Conservation (phyloP, 2,888 invertebrate species). For the Rhynchonema sp. region DNA sequence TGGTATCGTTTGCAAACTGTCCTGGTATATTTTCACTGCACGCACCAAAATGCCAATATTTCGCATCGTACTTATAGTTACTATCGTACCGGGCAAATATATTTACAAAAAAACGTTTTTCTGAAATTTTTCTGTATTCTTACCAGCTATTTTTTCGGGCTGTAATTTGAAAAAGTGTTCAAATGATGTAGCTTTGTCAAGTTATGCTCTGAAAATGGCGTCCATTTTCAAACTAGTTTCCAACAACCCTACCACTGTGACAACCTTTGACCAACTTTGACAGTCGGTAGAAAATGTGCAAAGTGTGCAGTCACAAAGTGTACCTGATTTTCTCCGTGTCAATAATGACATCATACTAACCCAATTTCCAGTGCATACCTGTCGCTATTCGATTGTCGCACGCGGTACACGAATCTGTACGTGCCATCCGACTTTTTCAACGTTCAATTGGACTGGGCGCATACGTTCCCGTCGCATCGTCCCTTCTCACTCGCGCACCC, state of each 20-base stretch:
- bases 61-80: no score
- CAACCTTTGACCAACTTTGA: no score
- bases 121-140: neutral
- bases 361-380: slow-evolving; percentile 12
- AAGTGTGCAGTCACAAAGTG: neutral
- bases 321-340: neutral
- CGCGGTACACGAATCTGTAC: slow-evolving; percentile 70
- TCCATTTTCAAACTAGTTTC: no score
- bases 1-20: no score
- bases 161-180: no score
- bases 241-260: no score
- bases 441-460: slow-evolving; percentile 65
- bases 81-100: neutral
- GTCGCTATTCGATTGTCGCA: slow-evolving; percentile 40
- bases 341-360: slow-evolving; percentile 1
- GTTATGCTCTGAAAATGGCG: no score
- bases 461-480: slow-evolving; percentile 65
- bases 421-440: slow-evolving; percentile 86
- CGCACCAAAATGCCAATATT: neutral
- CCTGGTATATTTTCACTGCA: neutral
- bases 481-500: slow-evolving; percentile 57
- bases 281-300: no score
- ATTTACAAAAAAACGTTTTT: neutral
- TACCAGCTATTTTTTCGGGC: slow-evolving; percentile 1
- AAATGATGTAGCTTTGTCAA: no score